Percentiles rank a stretch among this genome's conserved stretches.
Evolutionary conservation across 2,888 invertebrate genomes (phyloP).

Genomic region (Altica lythri): DNA sequence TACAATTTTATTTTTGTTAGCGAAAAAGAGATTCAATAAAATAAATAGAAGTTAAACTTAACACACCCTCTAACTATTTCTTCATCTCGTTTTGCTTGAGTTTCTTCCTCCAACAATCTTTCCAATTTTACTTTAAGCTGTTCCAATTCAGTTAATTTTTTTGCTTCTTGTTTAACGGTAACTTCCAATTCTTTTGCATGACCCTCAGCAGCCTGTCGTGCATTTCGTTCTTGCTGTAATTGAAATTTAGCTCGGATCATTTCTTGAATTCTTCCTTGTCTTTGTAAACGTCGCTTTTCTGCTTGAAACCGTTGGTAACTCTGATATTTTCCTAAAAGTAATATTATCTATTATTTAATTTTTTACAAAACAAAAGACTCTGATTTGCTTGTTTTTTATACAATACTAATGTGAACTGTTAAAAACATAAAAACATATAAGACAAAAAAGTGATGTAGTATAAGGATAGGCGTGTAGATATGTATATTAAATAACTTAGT

Average conservation of each 20-base stretch:
- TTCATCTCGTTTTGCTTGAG: constrained; percentile 82
- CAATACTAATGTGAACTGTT: too few species aligned
- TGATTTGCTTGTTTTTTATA: too few species aligned
- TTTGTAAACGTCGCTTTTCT: constrained; percentile 58
- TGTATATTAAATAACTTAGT: too few species aligned
- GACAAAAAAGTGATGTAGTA: too few species aligned
- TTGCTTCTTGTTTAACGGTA: constrained; percentile 72
- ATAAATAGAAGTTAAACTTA: background rate
- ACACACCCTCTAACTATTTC: constrained; percentile 70
- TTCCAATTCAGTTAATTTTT: constrained; percentile 74
- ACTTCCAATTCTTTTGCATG: constrained; percentile 70
- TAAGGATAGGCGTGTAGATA: too few species aligned
- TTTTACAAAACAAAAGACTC: too few species aligned
- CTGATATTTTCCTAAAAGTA: constrained; percentile 59
- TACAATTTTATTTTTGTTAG: too few species aligned
- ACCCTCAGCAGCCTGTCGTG: constrained; percentile 64
- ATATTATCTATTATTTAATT: background rate
- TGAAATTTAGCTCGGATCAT: constrained; percentile 64
- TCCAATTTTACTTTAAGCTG: constrained; percentile 72
- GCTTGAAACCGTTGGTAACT: constrained; percentile 71
- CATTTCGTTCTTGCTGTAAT: constrained; percentile 69
- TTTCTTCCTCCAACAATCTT: constrained; percentile 76
- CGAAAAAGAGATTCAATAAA: too few species aligned
- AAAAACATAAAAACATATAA: too few species aligned
- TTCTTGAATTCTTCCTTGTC: constrained; percentile 65